Conservation (phyloP, 2,888 invertebrate genomes). For the Drosophila robusta region DNA sequence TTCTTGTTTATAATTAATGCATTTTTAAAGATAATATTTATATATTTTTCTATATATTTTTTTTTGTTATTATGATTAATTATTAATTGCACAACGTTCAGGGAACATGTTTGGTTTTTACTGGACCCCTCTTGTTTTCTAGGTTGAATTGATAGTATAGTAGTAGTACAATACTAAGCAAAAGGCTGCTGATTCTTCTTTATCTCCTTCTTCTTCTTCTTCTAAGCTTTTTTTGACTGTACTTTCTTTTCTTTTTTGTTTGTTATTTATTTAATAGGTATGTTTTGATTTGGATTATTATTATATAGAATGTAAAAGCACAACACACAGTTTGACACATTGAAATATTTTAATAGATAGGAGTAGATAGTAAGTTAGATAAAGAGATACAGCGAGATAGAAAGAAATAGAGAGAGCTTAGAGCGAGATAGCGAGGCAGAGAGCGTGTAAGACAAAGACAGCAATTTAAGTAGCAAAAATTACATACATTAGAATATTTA, state of each 20-base stretch:
- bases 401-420: conserved; percentile 27
- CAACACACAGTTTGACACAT: conserved; percentile 81
- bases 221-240: conserved; percentile 35
- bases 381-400: conserved; percentile 33
- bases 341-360: conserved; percentile 64
- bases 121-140: conserved; percentile 83
- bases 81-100: conserved; percentile 81
- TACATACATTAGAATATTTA: conserved; percentile 40
- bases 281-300: conserved; percentile 56
- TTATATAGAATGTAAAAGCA: conserved; percentile 72
- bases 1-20: conserved; percentile 65
- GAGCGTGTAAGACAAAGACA: conserved; percentile 53
- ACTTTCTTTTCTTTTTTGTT: conserved; percentile 19
- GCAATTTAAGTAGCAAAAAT: conserved; percentile 50
- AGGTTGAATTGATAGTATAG: conserved; percentile 57
- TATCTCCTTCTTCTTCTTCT: conserved; percentile 28
- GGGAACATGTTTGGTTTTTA: conserved; percentile 56
- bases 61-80: conserved; percentile 32
- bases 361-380: conserved; percentile 46
- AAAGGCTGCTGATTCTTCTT: conserved; percentile 25
- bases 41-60: conserved; percentile 14
- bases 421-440: conserved; percentile 42
- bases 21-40: conserved; percentile 62
- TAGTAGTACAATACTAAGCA: conserved; percentile 25
- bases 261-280: conserved; percentile 29